Evolutionary conservation across 2,797 vertebrate species (phyloP), one percentile per base, ranked within the genome.

Genomic region (Esox lucius): DNA sequence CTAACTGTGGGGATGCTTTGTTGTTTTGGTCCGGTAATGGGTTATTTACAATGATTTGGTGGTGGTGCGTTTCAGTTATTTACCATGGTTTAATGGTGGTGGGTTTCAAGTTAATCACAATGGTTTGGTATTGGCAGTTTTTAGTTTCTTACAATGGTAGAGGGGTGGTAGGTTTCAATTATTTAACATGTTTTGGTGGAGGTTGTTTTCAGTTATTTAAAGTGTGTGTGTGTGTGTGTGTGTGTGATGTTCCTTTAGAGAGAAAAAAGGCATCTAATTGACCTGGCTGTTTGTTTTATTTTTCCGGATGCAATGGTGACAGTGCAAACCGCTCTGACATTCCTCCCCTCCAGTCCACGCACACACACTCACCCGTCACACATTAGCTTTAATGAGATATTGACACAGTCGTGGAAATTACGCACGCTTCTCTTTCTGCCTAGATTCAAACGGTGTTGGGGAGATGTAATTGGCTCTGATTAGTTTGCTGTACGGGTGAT

Each of bases 381-480:
- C 82, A 78, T 84, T 82, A 79, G 84, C 74, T 87, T 80, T 83
- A 86, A 87, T 87, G 87, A 87, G 84, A 86, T 85, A 81, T 86
- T 84, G 84, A 90, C 87, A 80, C 82, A 80, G 84, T 82, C 81
- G 81, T 85, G 79, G 84, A 86, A 86, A 89, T 80, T 78, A 75
- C 77, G 75, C 72, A 79, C 80, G 75, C 82, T 78, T 82, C 59
- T 81, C 81, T 24, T 77, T 85, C 75, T 83, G 85, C 76, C 77
- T 83, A 81, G 86, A 77, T 72, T 81, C 84, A 80, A 84, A 82
- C 80, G 82, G 70, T 76, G 31, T 72, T 75, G 73, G 74, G 75
- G 66, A 90, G 90, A 85, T 84, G 75, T 82, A 85, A 69, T 76
- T 75, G 82, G 81, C 75, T 81, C 48, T 74, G 84, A 84, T 84